Evolutionary conservation across 2,113 vertebrate genomes (phyloP).

Genomic region (Xiphias gladius): DNA sequence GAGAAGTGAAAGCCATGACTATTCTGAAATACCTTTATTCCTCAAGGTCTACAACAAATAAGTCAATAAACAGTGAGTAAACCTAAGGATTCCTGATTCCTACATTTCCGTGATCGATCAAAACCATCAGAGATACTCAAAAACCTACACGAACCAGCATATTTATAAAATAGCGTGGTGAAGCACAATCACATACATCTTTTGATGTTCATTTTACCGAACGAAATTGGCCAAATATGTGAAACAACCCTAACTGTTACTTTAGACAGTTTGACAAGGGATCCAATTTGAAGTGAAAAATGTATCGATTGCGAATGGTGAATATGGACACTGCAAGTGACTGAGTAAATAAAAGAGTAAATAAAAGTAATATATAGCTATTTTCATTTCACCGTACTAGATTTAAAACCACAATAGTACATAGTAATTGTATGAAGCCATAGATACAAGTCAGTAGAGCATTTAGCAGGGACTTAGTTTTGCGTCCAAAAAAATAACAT

Average conservation of each 20-base stretch:
- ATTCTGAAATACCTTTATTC: slow-evolving; percentile 24
- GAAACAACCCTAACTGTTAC: not conserved
- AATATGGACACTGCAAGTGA: not conserved
- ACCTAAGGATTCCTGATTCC: not conserved
- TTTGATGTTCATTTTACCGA: not conserved
- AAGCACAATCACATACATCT: not conserved
- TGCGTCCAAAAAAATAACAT: accelerated
- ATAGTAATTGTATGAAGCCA: not conserved
- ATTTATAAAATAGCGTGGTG: accelerated
- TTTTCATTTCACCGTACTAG: not conserved
- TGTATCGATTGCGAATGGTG: not conserved
- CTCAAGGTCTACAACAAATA: not conserved
- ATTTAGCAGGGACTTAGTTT: not conserved
- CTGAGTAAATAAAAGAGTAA: not conserved
- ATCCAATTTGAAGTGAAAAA: not conserved
- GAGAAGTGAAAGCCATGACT: slow-evolving; percentile 63
- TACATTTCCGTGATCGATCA: not conserved
- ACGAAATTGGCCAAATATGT: not conserved
- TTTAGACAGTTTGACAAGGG: slow-evolving; percentile 11
- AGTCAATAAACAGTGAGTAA: not conserved
- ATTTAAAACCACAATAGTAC: not conserved
- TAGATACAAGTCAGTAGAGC: not conserved
- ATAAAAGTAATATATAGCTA: not conserved
- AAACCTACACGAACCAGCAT: not conserved
- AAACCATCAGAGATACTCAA: not conserved